Conservation (phyloP, 2,797 vertebrate species). For the Propithecus deckenii region DNA sequence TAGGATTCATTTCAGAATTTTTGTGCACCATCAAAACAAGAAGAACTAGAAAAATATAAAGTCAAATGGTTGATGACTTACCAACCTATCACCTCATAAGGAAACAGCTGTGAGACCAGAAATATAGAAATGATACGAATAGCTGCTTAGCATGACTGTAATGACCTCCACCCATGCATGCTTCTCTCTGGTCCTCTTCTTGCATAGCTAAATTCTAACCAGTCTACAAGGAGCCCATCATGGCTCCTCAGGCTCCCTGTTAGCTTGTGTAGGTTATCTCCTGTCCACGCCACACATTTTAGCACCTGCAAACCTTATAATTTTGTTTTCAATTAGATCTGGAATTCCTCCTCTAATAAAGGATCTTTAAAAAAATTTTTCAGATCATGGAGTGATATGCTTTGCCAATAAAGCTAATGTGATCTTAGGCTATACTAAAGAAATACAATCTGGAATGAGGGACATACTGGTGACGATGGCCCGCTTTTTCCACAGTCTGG, state of each 20-base stretch:
- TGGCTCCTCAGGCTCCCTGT: not conserved
- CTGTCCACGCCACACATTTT: not conserved
- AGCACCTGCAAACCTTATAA: not conserved
- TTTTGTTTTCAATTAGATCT: not conserved
- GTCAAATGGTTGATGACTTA: not conserved
- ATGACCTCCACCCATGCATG: not conserved
- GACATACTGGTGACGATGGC: not conserved
- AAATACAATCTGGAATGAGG: not conserved
- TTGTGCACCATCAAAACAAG: not conserved
- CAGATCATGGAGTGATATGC: not conserved
- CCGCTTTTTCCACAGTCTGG: not conserved
- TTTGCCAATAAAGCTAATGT: not conserved
- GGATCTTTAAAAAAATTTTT: not conserved
- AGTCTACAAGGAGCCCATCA: not conserved
- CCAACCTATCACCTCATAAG: not conserved
- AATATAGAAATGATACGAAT: not conserved
- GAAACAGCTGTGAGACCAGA: not conserved
- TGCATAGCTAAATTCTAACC: not conserved
- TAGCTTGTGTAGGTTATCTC: not conserved
- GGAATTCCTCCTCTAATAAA: not conserved
- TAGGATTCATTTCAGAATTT: not conserved
- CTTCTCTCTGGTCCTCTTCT: not conserved
- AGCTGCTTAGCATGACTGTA: not conserved
- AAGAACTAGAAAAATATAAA: constrained; percentile 24
- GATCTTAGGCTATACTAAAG: not conserved